These are phyloP conservation scores for Gobius niger DNA, from an alignment of 2,113 vertebrate genomes.

Conservation along the genomic window DNA sequence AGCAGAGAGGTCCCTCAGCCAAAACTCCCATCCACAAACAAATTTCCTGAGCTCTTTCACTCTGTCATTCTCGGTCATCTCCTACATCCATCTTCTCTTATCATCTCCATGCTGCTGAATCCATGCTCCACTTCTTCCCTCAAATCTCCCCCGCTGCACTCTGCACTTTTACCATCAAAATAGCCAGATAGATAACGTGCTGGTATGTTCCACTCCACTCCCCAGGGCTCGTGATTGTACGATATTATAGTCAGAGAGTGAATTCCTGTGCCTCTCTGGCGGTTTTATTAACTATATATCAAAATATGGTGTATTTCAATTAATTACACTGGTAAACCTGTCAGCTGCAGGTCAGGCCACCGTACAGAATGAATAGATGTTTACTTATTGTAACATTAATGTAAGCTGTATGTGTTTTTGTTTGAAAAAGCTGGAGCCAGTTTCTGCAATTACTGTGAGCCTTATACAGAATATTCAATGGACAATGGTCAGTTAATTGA, in stretches of 20 bases:
- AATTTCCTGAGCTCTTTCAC: conserved; percentile 18
- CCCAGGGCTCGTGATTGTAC: neutral
- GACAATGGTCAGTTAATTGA: too few species aligned
- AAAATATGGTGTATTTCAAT: too few species aligned
- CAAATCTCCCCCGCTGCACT: conserved; percentile 16
- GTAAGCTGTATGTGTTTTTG: too few species aligned
- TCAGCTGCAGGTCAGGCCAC: too few species aligned
- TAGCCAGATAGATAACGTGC: neutral
- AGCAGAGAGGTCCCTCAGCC: neutral
- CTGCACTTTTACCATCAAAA: conserved; percentile 12
- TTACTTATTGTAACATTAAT: too few species aligned
- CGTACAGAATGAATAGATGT: too few species aligned
- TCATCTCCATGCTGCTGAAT: conserved; percentile 12
- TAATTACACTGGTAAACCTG: too few species aligned
- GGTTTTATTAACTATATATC: too few species aligned
- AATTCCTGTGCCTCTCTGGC: neutral
- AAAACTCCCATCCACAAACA: conserved; percentile 42
- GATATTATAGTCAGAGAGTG: neutral
- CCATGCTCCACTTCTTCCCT: conserved; percentile 23
- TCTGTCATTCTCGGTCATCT: conserved; percentile 14
- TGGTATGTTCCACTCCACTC: neutral
- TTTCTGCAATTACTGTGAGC: too few species aligned
- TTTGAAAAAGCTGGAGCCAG: too few species aligned
- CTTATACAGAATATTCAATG: too few species aligned
- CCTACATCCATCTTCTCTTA: conserved; percentile 39